Base-by-base conservation (phyloP, 2,113 vertebrate genomes). In the Steatornis caripensis region DNA sequence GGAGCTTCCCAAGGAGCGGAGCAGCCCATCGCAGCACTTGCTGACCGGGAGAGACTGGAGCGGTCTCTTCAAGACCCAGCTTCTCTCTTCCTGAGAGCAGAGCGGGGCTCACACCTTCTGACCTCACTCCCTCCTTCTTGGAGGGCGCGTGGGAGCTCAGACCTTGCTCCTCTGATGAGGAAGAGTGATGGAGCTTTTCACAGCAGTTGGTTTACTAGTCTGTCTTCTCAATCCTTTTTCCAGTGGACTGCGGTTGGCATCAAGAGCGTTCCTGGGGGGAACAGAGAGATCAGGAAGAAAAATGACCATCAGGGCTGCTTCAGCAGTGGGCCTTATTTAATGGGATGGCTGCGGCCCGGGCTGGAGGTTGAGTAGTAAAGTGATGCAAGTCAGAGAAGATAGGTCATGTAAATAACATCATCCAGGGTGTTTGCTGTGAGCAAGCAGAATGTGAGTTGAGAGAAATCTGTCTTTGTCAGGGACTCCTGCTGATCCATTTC, bases 391-490 rank as follows among this genome's bases (percentile, higher is more conserved):
- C 8, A 2, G 69, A 66, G 78, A 72, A 43, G 81, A 72, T 12
- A 84, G 94, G 91, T 95, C 84, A 62, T 12, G 2, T 89, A 85
- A 96, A 87, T 87, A 94, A 87, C 91, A 79, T 83, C 84, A 19
- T 3, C 14, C 81, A 53, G 54, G 0, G 24, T 49, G 93, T 87
- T 90, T 95, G n/a, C 90, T 96, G 90, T 69, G 84, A 96, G 91
- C 95, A 79, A 91, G 96, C 91, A 95, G 91, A 96, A 96, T 94
- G 89, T 90, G 93, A 96, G 93, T 61, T 39, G 15, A 86, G 62
- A 91, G 75, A 46, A 82, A 93, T 94, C 61, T 70, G 87, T 69
- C 89, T 91, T 29, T 91, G 93, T 91, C 95, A 97, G 93, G 90
- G 81, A 23, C 90, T 95, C 84, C 84, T 95, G 90, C 90, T 57